Base-by-base conservation (phyloP, 2,888 invertebrate species). In the Melanostoma mellinum region DNA sequence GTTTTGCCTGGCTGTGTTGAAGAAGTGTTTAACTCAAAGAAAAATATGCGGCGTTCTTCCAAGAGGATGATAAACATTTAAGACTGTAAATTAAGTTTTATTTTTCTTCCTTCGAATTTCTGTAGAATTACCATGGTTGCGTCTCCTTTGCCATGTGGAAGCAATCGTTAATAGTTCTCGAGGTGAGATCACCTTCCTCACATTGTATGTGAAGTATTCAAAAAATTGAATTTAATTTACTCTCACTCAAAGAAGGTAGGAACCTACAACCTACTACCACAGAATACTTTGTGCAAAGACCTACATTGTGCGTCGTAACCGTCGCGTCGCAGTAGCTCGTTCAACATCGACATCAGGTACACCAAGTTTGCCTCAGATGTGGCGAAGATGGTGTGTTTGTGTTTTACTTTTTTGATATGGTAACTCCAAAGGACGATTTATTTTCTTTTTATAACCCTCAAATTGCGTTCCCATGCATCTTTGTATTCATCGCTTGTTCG, bases 71-170 rank as follows among this genome's bases (percentile, higher is more conserved):
- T 78, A 84, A 78, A 78, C 73, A 78, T 69, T 84, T 55, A 60
- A 74, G 78, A 74, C 56, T 82, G 73, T 78, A 74, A 78, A 69
- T 84, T 82, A 63, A 63, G 73, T 77, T 68, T 68, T 77, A 56
- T 73, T 74, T 55, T 50, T 32, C 69, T 46, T 61, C 46, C 55
- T 38, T 20, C 6, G 33, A 33, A 52, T 68, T 72, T 68, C 48
- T 33, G 30, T 61, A 67, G 72, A 72, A 81, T 81, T 77, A 81
- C 76, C 61, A 50, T 48, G 46, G 33, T 61, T 53, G 9, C 52
- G 61, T 50, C 48, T n/a, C 50, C 50, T 61, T 63, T 61, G 33
- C 42, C 33, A 3, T 48, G 68, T 60, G 44, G 36, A 71, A 76
- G 65, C 65, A 55, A 73, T 73, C 56, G 68, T 61, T 77, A 77